Conservation (phyloP, 2,113 vertebrate genomes). For the Macroglossus sobrinus region DNA sequence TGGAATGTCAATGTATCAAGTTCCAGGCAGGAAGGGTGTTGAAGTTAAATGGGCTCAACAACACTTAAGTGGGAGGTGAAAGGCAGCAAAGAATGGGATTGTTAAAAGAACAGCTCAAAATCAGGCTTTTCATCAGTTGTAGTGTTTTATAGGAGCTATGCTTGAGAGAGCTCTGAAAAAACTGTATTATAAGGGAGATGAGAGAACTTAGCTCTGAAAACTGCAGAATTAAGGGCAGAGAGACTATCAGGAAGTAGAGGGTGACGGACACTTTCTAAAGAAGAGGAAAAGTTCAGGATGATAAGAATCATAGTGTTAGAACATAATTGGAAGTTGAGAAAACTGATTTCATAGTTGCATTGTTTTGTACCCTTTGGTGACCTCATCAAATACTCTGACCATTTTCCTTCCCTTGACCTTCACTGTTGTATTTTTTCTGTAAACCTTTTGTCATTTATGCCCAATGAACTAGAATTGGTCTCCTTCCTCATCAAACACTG, state of each 20-base stretch:
- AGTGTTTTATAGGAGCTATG: not conserved
- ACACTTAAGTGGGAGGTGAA: not conserved
- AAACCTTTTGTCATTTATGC: not conserved
- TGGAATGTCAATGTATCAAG: not conserved
- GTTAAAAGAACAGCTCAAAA: not conserved
- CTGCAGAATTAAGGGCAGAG: not conserved
- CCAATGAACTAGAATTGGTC: not conserved
- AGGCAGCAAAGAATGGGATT: not conserved
- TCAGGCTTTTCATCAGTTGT: not conserved
- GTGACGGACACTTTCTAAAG: not conserved
- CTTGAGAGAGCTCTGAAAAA: not conserved
- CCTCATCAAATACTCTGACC: not conserved
- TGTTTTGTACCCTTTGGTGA: not conserved
- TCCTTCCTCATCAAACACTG: not conserved
- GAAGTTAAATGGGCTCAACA: not conserved
- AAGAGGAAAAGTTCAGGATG: not conserved
- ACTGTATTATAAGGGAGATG: not conserved
- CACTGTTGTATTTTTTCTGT: not conserved
- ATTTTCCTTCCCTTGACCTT: not conserved
- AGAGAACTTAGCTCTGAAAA: not conserved
- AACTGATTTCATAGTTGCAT: not conserved
- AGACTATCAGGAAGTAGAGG: not conserved
- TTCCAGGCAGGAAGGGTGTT: not conserved
- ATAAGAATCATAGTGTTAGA: not conserved
- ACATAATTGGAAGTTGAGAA: constrained; percentile 15